Conservation (phyloP, 2,888 invertebrate species). For the Thumatha senex region DNA sequence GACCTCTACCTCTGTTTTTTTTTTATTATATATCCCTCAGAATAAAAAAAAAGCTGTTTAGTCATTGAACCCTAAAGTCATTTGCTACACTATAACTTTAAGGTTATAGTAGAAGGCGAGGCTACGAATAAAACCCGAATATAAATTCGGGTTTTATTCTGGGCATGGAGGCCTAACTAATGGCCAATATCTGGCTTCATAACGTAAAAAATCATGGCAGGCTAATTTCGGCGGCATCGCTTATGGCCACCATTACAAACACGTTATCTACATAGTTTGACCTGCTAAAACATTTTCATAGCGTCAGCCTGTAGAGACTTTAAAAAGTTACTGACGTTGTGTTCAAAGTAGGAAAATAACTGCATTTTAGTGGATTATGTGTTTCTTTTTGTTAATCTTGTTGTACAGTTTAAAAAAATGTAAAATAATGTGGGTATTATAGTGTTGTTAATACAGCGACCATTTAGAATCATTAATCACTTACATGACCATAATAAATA, state of each 20-base stretch:
- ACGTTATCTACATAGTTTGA: slow-evolving; percentile 27
- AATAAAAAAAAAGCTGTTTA: not conserved
- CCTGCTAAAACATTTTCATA: slow-evolving; percentile 24
- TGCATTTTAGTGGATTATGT: no score
- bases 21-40: no score
- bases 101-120: no score
- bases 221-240: slow-evolving; percentile 29
- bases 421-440: no score
- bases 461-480: no score
- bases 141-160: slow-evolving; percentile 30
- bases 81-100: no score
- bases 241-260: slow-evolving; percentile 28
- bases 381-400: not conserved
- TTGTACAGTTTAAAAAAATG: no score
- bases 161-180: slow-evolving; percentile 23
- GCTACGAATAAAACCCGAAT: no score
- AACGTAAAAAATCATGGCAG: slow-evolving; percentile 25
- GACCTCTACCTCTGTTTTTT: no score
- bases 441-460: no score
- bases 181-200: slow-evolving; percentile 27
- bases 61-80: slow-evolving; percentile 19
- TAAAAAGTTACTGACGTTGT: not conserved
- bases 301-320: slow-evolving; percentile 1
- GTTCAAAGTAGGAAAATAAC: not conserved
- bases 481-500: no score